Evolutionary conservation across 2,113 vertebrate species (phyloP), one percentile per base, ranked within the genome.

Genomic region (Entomyzon cyanotis): DNA sequence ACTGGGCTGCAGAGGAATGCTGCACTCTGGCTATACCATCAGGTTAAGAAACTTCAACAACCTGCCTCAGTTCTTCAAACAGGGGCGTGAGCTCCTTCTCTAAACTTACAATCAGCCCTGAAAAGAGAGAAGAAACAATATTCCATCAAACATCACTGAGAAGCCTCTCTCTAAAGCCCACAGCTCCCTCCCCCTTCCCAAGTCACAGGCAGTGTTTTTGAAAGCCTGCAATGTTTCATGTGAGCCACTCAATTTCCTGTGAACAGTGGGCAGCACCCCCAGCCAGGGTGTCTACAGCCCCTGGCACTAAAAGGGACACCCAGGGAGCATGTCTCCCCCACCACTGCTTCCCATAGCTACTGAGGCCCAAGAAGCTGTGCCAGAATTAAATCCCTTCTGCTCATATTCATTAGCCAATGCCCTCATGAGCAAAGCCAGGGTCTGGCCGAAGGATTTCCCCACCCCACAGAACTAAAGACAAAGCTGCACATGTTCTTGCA

Each of bases 91-190:
- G 97, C 94, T 99, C 99, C 96, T 99, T 99, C 97, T 99, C 99
- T 96, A 99, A 97, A 97, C 98, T 99, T 96, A 99, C 98, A 94
- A 99, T 99, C 93, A 99, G 96, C 79, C 99, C 99, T 99, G 94
- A 59, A 90, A 96, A 95, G 65, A 94, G 69, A 95, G 82, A 56
- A 95, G 47, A 97, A 30, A 92, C 16, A 90, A 73, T 47, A 84
- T 24, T 10, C 7, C n/a, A 65, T 86, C n/a, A 75, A 62, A 70
- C 10, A 1, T 4, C 23, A 46, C 20, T 1, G 10, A 74, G 41
- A 89, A 89, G 50, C n/a, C 28, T 63, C 50, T 39, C 56, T 49
- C 50, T 63, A 53, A 68, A 76, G 27, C 39, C 46, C 0, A 0
- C 28, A 49, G 62, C 28, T 82, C 64, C 58, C 21, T 24, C 63